Percentiles rank a stretch among this genome's conserved stretches.
phyloP scores from a whole-genome alignment of 2,113 vertebrate species.

The Semnopithecus entellus region DNA sequence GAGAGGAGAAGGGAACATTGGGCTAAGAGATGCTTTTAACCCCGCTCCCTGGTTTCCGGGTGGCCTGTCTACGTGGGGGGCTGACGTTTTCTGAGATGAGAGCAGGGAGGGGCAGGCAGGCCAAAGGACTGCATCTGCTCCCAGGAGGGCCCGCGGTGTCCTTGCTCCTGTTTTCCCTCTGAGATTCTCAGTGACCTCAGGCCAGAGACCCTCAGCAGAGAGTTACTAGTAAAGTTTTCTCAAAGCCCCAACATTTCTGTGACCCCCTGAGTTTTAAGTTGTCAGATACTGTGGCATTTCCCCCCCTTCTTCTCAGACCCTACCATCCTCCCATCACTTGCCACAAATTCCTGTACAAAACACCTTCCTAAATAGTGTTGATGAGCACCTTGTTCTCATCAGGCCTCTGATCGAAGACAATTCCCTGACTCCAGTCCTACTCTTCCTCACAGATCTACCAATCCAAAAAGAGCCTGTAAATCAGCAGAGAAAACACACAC shows the following conservation, averaged over 20 bases:
- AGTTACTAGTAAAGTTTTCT: not conserved
- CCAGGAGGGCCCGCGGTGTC: not conserved
- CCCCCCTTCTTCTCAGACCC: not conserved
- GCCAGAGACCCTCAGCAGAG: not conserved
- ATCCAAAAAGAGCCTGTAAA: slow-evolving; percentile 44
- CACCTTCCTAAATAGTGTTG: slow-evolving; percentile 64
- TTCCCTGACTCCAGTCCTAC: not conserved
- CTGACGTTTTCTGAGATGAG: not conserved
- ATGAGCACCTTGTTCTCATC: slow-evolving; percentile 66
- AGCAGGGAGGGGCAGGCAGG: rapidly evolving
- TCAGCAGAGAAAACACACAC: not conserved
- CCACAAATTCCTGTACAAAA: slow-evolving; percentile 38
- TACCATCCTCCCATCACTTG: not conserved
- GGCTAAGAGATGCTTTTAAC: not conserved
- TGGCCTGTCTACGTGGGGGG: rapidly evolving
- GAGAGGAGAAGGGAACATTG: not conserved
- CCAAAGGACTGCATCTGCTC: not conserved
- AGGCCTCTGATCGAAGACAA: slow-evolving; percentile 58
- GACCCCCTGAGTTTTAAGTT: not conserved
- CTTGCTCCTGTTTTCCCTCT: not conserved
- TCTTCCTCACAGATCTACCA: not conserved
- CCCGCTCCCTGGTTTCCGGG: not conserved
- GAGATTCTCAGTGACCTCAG: not conserved
- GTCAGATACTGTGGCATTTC: not conserved
- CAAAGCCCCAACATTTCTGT: not conserved